Base-by-base conservation (phyloP, 2,113 vertebrate genomes). In the Apodemus speciosus region DNA sequence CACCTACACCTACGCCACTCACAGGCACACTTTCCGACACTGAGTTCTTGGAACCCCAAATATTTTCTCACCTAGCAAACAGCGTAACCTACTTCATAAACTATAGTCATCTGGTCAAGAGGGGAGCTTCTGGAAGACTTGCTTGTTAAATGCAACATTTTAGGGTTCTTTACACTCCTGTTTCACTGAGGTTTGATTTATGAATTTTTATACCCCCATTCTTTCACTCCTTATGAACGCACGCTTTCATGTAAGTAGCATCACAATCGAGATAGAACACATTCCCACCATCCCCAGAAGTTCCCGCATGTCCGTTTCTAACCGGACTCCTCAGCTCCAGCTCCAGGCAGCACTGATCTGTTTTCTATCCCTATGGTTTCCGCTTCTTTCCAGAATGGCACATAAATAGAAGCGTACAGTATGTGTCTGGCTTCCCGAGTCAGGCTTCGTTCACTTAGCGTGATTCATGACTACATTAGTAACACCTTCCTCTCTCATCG, bases 121-220 rank as follows among this genome's bases (percentile, higher is more conserved):
- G 6, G 27, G 23, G 15, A 64, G 10, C 64, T 23, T 25, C 71
- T 20, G 40, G 25, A 30, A 23, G 23, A 35, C 32, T 9, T n/a
- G 68, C 58, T 85, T 80, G 51, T 69, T 81, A 81, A 81, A 81
- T 38, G 77, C 85, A 83, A 88, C 38, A 85, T 60, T 93, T 93
- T 53, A 88, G 88, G 3, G 25, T 81, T 83, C 9, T 53, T n/a
- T 16, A n/a, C 14, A 53, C 9, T 85, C 58, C 21, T 5, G 66
- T 58, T 92, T 83, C 43, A 18, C 38, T 81, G 23, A 38, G 68
- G 27, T 68, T 30, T 10, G 38, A 92, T 85, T 89, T 86, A 71
- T 18, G 21, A 30, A 25, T 16, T 68, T 62, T 13, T n/a, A 49
- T 35, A 8, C 23, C 69, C 69, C 3, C 21, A 20, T 87, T 86